phyloP scores from a whole-genome alignment of 2,113 vertebrate genomes.

The Rostratula benghalensis region DNA sequence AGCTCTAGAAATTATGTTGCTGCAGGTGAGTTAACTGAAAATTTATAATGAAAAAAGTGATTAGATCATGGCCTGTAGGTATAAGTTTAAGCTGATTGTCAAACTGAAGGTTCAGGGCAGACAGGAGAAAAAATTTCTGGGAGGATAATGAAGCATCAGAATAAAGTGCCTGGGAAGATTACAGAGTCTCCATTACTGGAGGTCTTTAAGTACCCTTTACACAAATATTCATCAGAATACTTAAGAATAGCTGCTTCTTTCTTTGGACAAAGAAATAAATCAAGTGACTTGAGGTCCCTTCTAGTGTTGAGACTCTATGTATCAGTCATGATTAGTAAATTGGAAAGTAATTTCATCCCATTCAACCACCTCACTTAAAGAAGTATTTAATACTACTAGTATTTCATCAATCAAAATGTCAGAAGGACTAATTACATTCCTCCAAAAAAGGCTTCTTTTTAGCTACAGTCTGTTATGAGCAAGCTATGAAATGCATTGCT shows the following conservation, averaged over 20 bases:
- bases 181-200: neutral
- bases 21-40: conserved; percentile 15
- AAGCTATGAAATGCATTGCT: neutral
- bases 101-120: neutral
- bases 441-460: neutral
- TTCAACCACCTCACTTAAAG: neutral
- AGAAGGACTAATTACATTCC: neutral
- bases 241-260: neutral
- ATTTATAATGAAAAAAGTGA: conserved; percentile 8
- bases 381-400: neutral
- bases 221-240: neutral
- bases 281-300: neutral
- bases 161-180: neutral
- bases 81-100: conserved; percentile 17
- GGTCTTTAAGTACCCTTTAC: neutral
- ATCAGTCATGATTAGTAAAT: conserved; percentile 24
- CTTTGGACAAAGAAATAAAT: conserved; percentile 8
- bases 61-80: neutral
- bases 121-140: conserved; percentile 4
- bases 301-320: neutral
- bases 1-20: neutral
- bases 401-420: conserved; percentile 7
- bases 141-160: conserved; percentile 18
- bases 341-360: neutral
- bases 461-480: neutral